A percentile compares a stretch with the other conserved stretches of the same genome.
Evolutionary conservation across 2,113 vertebrate genomes (phyloP).

Genomic region (Hippocampus guttulatus): DNA sequence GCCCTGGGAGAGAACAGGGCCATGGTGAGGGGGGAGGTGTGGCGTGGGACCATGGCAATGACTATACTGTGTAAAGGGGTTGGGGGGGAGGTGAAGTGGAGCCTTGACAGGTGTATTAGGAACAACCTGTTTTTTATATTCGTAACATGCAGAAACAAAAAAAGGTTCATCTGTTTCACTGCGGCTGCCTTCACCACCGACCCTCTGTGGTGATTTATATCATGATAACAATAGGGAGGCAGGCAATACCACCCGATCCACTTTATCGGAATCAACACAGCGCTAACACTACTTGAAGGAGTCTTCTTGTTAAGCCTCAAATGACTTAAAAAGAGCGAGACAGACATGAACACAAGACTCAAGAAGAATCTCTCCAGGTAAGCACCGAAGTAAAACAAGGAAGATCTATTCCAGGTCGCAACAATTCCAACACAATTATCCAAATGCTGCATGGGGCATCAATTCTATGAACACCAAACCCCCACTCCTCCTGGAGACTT

Average conservation of each 20-base stretch:
- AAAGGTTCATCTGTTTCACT: constrained; percentile 11
- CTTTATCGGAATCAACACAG: constrained; percentile 21
- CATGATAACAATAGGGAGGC: constrained; percentile 20
- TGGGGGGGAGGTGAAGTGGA: constrained; percentile 34
- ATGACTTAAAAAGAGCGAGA: neutral
- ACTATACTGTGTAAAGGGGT: constrained; percentile 22
- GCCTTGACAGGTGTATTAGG: constrained; percentile 39
- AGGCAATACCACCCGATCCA: constrained; percentile 6
- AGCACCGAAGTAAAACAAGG: constrained; percentile 31
- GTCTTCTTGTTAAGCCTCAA: neutral
- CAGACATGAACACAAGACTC: neutral
- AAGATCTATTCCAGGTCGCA: constrained; percentile 53
- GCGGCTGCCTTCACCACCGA: constrained; percentile 28
- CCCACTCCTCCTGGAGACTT: constrained; percentile 70
- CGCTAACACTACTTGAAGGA: constrained; percentile 2
- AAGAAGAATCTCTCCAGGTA: constrained; percentile 14
- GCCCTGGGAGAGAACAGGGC: constrained; percentile 62
- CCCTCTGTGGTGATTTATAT: constrained; percentile 59
- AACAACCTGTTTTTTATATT: constrained; percentile 39
- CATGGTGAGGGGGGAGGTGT: constrained; percentile 29
- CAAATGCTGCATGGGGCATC: constrained; percentile 64
- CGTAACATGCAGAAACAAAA: constrained; percentile 39
- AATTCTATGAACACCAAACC: constrained; percentile 64
- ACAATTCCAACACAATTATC: constrained; percentile 68
- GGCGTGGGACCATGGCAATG: constrained; percentile 30